Conservation (phyloP, 1,140 invertebrate genomes). For the Phocides pigmalion region DNA sequence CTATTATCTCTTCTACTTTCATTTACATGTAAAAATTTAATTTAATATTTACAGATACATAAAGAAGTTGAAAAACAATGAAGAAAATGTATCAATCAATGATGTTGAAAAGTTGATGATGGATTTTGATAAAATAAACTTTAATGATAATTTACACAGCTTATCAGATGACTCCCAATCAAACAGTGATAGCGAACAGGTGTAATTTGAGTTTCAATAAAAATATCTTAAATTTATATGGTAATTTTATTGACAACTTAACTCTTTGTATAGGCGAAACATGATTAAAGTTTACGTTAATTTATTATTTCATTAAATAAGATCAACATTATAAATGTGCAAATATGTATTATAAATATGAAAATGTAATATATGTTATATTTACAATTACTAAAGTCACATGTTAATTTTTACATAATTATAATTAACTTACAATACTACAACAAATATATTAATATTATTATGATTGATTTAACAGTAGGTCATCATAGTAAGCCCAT, state of each 20-base stretch:
- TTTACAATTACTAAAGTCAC: no score
- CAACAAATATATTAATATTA: no score
- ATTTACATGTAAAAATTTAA: neutral
- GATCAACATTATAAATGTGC: slow-evolving; percentile 31
- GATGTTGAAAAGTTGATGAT: slow-evolving; percentile 55
- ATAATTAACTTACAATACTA: no score
- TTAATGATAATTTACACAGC: slow-evolving; percentile 49
- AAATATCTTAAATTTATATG: slow-evolving; percentile 21
- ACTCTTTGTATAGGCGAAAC: slow-evolving; percentile 29
- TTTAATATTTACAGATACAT: slow-evolving; percentile 55
- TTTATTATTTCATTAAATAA: neutral
- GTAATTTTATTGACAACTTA: slow-evolving; percentile 42
- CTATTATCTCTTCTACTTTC: no score
- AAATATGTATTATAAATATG: slow-evolving; percentile 21
- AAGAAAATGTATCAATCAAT: slow-evolving; percentile 39
- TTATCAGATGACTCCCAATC: slow-evolving; percentile 44
- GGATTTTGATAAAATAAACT: slow-evolving; percentile 54
- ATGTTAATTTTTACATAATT: no score
- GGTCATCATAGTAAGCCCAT: slow-evolving; percentile 75
- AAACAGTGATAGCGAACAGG: slow-evolving; percentile 34
- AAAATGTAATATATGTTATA: slow-evolving; percentile 5
- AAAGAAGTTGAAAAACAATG: slow-evolving; percentile 57
- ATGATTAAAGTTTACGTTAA: slow-evolving; percentile 14
- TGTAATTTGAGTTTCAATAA: no score
- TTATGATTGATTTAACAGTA: neutral